Evolutionary conservation across 1,140 invertebrate genomes (phyloP).

Genomic region (Halictus rubicundus): DNA sequence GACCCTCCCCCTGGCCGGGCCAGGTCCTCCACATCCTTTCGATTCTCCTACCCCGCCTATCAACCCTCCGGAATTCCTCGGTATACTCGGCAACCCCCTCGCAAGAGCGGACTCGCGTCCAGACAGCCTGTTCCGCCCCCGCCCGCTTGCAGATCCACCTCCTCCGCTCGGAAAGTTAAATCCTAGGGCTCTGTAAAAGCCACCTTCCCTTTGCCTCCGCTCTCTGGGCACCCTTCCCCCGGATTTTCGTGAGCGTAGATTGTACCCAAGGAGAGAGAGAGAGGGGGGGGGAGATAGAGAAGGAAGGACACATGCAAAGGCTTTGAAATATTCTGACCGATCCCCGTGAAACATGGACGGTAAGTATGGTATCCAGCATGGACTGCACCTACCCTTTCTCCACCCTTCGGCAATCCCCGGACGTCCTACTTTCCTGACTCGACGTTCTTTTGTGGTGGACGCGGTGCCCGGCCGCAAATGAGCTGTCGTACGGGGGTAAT

Average conservation of each 20-base stretch:
- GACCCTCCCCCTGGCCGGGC: conserved; percentile 19
- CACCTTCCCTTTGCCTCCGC: conserved; percentile 21
- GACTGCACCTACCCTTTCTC: conserved; percentile 19
- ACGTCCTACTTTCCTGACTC: neutral
- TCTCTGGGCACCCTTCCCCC: conserved; percentile 18
- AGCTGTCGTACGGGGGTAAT: conserved; percentile 23
- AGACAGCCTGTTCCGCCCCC: conserved; percentile 11
- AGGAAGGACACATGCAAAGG: conserved; percentile 30
- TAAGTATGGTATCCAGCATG: conserved; percentile 15
- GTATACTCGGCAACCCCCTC: conserved; percentile 1
- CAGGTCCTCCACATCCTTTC: conserved; percentile 38
- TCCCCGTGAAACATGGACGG: conserved; percentile 45
- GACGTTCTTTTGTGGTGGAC: conserved; percentile 1
- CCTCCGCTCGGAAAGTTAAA: conserved; percentile 64
- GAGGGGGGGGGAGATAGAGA: neutral
- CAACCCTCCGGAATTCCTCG: conserved; percentile 31
- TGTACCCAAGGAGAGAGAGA: neutral
- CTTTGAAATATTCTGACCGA: conserved; percentile 62
- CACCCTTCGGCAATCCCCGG: neutral
- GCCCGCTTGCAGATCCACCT: neutral
- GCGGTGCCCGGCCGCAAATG: conserved; percentile 25
- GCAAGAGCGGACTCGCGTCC: conserved; percentile 32
- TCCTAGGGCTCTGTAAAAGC: conserved; percentile 61
- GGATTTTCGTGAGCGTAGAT: conserved; percentile 29
- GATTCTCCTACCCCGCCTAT: conserved; percentile 14